Conservation (phyloP, 2,888 invertebrate genomes). For the Erpobdella octoculata region DNA sequence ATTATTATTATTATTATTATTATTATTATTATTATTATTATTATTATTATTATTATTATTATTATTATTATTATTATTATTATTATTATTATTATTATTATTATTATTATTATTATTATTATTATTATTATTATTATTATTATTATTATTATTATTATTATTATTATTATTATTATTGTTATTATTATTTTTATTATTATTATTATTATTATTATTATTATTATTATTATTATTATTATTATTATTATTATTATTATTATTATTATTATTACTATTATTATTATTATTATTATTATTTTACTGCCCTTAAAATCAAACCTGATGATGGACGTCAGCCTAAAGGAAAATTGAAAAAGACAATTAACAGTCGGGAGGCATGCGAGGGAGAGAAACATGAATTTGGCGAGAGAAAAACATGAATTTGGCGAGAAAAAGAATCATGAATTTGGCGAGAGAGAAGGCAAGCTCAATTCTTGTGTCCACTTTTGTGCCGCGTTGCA, state of each 20-base stretch:
- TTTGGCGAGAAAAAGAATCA: too few species aligned
- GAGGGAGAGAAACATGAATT: too few species aligned
- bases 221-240: slow-evolving; percentile 9
- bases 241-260: not conserved
- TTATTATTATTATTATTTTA: not conserved
- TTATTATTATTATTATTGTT: slow-evolving; percentile 3
- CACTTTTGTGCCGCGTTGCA: too few species aligned
- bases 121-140: not conserved
- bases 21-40: not conserved
- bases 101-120: slow-evolving; percentile 13
- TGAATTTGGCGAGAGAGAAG: too few species aligned
- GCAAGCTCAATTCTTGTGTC: too few species aligned
- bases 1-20: not conserved
- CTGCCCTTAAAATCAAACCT: too few species aligned
- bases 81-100: slow-evolving; percentile 5
- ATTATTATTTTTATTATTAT: not conserved
- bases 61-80: slow-evolving; percentile 11
- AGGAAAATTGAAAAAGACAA: too few species aligned
- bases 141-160: not conserved
- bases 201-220: slow-evolving; percentile 2
- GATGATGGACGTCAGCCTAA: too few species aligned
- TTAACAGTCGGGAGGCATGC: too few species aligned
- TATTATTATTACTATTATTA: not conserved
- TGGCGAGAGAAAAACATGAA: too few species aligned
- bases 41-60: slow-evolving; percentile 11